Evolutionary conservation across 2,797 vertebrate genomes (phyloP).

Genomic region (Iguana delicatissima): DNA sequence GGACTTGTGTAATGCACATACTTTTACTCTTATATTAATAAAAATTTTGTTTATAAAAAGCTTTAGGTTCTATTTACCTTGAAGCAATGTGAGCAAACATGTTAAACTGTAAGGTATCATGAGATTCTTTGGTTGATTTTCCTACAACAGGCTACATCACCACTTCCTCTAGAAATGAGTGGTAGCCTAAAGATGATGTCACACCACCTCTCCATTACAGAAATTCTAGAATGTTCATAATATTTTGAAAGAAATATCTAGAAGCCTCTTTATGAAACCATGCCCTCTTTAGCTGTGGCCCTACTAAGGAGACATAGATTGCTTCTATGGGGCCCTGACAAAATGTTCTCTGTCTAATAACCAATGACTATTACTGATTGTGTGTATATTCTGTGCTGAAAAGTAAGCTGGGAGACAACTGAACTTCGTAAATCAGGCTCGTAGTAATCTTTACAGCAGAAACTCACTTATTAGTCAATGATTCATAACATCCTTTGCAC

Average conservation of each 20-base stretch:
- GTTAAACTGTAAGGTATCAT: not conserved
- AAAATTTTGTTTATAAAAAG: too few relatives aligned
- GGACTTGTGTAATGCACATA: not conserved
- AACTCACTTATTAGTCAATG: constrained; percentile 46
- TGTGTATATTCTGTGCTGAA: not conserved
- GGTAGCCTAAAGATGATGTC: not conserved
- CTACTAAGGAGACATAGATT: not conserved
- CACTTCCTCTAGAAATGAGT: not conserved
- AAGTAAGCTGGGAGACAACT: not conserved
- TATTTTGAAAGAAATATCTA: not conserved
- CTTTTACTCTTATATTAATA: too few relatives aligned
- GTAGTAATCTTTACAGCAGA: not conserved
- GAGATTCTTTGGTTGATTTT: not conserved
- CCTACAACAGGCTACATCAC: not conserved
- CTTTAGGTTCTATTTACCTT: too few relatives aligned
- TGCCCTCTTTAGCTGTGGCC: not conserved
- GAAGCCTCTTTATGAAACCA: not conserved
- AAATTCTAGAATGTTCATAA: not conserved
- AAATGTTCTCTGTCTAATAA: constrained; percentile 1
- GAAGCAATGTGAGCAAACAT: too few relatives aligned
- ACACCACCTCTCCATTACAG: not conserved
- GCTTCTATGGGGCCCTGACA: not conserved
- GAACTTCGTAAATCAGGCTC: not conserved
- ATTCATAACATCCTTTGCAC: constrained; percentile 57
- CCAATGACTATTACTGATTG: constrained; percentile 28